These are phyloP conservation scores for Scortum barcoo DNA, from an alignment of 2,113 vertebrate genomes.

Conservation along the genomic window DNA sequence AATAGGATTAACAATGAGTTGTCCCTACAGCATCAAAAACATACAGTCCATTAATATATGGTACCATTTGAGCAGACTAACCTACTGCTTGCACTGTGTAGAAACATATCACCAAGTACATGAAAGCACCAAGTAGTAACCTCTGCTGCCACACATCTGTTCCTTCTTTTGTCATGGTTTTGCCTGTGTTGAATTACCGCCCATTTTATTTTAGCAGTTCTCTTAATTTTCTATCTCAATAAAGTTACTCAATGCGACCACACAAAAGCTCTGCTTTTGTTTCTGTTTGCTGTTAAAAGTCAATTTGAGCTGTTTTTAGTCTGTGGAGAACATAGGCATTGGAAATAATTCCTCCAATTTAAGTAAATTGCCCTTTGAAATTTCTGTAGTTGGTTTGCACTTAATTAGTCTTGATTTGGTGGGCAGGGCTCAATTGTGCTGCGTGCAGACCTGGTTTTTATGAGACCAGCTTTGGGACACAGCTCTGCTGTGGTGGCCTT, in stretches of 20 bases:
- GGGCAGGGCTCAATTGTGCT: constrained; percentile 49
- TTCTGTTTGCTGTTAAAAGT: constrained; percentile 67
- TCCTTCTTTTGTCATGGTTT: constrained; percentile 34
- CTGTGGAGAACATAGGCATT: constrained; percentile 43
- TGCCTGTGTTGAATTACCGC: constrained; percentile 61
- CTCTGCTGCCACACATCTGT: constrained; percentile 55
- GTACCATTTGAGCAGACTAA: neutral
- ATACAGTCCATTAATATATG: neutral
- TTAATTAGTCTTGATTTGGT: constrained; percentile 72
- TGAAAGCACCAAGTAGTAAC: constrained; percentile 2
- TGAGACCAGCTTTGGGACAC: constrained; percentile 36
- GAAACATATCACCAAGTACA: constrained; percentile 6
- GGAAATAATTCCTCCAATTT: constrained; percentile 69
- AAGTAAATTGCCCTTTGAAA: constrained; percentile 69
- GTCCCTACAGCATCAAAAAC: neutral
- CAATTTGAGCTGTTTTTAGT: constrained; percentile 71
- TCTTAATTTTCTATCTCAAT: constrained; percentile 76
- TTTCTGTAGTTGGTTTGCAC: constrained; percentile 54
- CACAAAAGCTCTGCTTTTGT: constrained; percentile 67
- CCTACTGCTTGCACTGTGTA: neutral
- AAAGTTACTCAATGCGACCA: constrained; percentile 72
- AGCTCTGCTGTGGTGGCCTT: constrained; percentile 38
- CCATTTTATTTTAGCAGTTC: constrained; percentile 68
- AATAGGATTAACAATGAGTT: neutral
- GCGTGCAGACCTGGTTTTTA: constrained; percentile 60